These are phyloP conservation scores for Battus philenor DNA, from an alignment of 1,140 invertebrate genomes.

Conservation along the genomic window DNA sequence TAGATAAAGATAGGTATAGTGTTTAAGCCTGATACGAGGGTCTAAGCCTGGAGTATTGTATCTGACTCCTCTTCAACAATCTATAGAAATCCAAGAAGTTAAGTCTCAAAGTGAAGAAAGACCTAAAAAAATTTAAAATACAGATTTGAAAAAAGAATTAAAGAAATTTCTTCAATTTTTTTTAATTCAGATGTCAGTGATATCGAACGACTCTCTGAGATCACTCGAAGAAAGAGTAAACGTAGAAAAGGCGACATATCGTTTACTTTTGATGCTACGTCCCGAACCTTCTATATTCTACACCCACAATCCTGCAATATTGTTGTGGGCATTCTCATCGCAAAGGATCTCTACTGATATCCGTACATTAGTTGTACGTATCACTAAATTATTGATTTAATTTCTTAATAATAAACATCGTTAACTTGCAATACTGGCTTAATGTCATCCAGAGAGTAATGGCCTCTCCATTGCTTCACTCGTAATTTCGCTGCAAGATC, in stretches of 20 bases:
- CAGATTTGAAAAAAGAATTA: background rate
- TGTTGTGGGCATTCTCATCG: slow-evolving; percentile 57
- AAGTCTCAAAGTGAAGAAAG: too few relatives aligned
- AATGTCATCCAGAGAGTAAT: too few relatives aligned
- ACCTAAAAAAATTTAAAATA: too few relatives aligned
- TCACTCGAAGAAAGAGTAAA: slow-evolving; percentile 50
- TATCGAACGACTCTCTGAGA: slow-evolving; percentile 44
- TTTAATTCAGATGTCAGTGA: slow-evolving; percentile 48
- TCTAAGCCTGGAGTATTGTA: too few relatives aligned
- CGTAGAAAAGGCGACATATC: slow-evolving; percentile 51
- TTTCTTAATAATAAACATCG: too few relatives aligned
- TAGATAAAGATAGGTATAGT: background rate
- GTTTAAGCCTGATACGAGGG: background rate
- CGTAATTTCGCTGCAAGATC: too few relatives aligned
- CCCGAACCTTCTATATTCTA: slow-evolving; percentile 47
- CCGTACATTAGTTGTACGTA: slow-evolving; percentile 49
- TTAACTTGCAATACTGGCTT: too few relatives aligned
- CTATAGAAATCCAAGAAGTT: too few relatives aligned
- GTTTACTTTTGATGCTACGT: slow-evolving; percentile 35
- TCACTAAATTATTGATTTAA: too few relatives aligned
- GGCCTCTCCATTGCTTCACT: too few relatives aligned
- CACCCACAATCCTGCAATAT: slow-evolving; percentile 55
- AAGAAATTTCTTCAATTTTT: too few relatives aligned
- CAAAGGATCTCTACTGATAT: slow-evolving; percentile 42
- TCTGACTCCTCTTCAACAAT: too few relatives aligned